Evolutionary conservation across 64 coral and sea anemone genomes (phyloP).

Genomic region (Montipora capricornis): DNA sequence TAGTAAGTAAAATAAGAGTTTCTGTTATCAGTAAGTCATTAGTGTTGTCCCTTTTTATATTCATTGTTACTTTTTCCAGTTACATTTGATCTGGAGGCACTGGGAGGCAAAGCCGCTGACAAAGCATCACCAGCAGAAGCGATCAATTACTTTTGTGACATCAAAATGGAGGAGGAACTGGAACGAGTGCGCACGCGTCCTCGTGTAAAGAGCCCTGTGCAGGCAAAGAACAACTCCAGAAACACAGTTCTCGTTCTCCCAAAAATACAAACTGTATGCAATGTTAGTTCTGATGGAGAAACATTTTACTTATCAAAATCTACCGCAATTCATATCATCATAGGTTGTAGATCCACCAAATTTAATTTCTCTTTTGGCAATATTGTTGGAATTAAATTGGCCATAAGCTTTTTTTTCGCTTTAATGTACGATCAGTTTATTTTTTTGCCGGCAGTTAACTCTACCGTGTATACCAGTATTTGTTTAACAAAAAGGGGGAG

Average conservation of each 20-base stretch:
- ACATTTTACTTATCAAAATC: not conserved
- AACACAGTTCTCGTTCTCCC: constrained; percentile 74
- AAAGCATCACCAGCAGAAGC: constrained; percentile 72
- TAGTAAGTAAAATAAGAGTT: not conserved
- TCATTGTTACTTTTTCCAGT: not conserved
- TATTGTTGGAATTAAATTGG: too few species aligned
- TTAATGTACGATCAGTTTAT: too few species aligned
- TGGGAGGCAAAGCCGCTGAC: constrained; percentile 74
- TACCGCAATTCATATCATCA: not conserved
- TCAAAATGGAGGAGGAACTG: constrained; percentile 75
- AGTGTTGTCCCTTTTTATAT: not conserved
- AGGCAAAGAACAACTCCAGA: constrained; percentile 60
- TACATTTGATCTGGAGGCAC: constrained; percentile 58
- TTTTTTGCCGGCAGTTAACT: too few species aligned
- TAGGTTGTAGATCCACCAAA: too few species aligned
- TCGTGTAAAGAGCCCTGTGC: constrained; percentile 40
- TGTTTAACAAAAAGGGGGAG: too few species aligned
- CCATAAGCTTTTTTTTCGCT: too few species aligned
- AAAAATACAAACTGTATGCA: constrained; percentile 68
- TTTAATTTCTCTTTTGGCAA: too few species aligned
- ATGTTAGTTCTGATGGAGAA: not conserved
- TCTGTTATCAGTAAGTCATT: not conserved
- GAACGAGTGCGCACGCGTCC: constrained; percentile 41
- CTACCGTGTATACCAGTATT: too few species aligned
- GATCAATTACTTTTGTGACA: constrained; percentile 80